Evolutionary conservation across 2,888 invertebrate species (phyloP), one percentile per base, ranked within the genome.

Genomic region (Xanthia togata): DNA sequence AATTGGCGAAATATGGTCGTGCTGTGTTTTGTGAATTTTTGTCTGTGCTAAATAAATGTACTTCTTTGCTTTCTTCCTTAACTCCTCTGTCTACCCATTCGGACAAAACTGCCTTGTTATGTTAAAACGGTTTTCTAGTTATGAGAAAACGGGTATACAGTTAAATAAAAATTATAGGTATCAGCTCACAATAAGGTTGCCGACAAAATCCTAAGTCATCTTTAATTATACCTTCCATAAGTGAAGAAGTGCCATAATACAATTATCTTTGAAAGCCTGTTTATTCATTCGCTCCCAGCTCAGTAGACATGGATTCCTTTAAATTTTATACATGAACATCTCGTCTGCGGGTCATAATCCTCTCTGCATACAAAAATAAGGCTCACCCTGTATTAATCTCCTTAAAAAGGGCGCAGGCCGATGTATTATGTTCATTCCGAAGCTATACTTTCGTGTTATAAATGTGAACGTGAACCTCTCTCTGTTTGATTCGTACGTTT

Each of bases 281-380:
- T 31, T 59, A 76, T 65, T 55, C n/a, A 82, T 47, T 62, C 23
- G 8, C 47, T 81, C 23, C 31, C 60, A 65, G 82, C 57, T 55
- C 62, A 64, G 59, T 17, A 71, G 31, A 59, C 20, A n/a, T 23
- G 35, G 38, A 55, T 68, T 76, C 55, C 63, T 76, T 81, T 64
- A 76, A 70, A 76, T 82, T 74, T 67, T 38, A 76, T 57, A 62
- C 60, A 57, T 71, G 64, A 71, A 69, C 44, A 81, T 76, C 73
- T 81, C 55, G 59, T 81, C 63, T 81, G 68, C 59, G 70, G 85
- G 71, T 71, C 50, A 64, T 82, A 77, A 82, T 82, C 71, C 82
- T 63, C 70, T 85, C 70, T 70, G 59, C 78, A 85, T 70, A 73
- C 72, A 82, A 78, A 82, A 83, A 85, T 73, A 82, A 82, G 73